Conservation (phyloP, 1,140 invertebrate species). For the Elymnias hypermnestra region DNA sequence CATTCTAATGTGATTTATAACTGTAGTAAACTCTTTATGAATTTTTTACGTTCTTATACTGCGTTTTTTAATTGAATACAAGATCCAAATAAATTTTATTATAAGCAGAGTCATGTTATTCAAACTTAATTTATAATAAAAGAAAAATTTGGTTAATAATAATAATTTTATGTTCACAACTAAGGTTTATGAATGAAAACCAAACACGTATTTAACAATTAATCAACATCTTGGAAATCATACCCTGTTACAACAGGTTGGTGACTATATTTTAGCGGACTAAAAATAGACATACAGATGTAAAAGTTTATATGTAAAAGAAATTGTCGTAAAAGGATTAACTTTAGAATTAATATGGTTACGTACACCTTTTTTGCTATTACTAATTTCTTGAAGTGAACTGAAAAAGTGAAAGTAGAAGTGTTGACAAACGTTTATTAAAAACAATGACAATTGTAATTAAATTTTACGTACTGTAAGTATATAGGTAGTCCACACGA, state of each 20-base stretch:
- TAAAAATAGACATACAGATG: conserved; percentile 29
- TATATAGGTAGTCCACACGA: background rate
- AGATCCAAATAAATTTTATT: no score
- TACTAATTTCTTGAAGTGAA: conserved; percentile 14
- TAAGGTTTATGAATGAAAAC: no score
- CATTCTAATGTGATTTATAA: no score
- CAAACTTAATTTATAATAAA: no score
- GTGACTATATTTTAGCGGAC: conserved; percentile 21
- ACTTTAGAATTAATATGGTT: conserved; percentile 17
- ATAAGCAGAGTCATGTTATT: no score
- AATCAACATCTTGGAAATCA: no score
- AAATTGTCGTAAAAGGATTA: background rate
- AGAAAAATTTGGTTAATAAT: no score
- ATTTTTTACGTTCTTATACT: no score
- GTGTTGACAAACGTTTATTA: conserved; percentile 23
- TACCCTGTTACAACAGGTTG: conserved; percentile 28
- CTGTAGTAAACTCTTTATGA: no score
- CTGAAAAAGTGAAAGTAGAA: conserved; percentile 36
- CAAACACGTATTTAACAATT: no score
- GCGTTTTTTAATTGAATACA: no score
- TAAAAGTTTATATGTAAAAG: conserved; percentile 9
- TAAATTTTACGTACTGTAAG: conserved; percentile 13
- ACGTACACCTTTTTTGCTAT: conserved; percentile 14
- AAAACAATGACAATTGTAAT: conserved; percentile 13
- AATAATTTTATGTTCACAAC: no score